These are phyloP conservation scores for Tenthredo mesomela DNA, from an alignment of 2,888 invertebrate genomes.

Conservation along the genomic window DNA sequence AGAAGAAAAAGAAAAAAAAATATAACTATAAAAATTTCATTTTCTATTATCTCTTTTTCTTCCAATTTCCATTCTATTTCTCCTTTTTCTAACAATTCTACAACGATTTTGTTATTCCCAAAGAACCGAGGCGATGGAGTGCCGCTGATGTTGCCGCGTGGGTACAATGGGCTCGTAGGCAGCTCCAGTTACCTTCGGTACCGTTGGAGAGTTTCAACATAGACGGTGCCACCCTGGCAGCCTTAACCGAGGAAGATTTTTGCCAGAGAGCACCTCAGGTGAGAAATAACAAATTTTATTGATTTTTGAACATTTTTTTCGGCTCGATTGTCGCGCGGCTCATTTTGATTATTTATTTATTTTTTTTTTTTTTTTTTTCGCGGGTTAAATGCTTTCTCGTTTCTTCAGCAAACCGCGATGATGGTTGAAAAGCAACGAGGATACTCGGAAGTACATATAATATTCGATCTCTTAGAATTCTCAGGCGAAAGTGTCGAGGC, in stretches of 20 bases:
- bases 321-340: background rate
- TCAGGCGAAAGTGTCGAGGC: conserved; percentile 16
- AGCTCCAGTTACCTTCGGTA: conserved; percentile 88
- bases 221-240: conserved; percentile 88
- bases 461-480: background rate
- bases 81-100: background rate
- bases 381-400: background rate
- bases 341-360: background rate
- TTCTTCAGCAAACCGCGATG: background rate
- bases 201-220: conserved; percentile 89
- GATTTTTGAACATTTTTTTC: background rate
- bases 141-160: conserved; percentile 91
- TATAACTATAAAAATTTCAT: too few relatives aligned
- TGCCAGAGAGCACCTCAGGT: conserved; percentile 91
- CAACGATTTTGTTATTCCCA: conserved; percentile 62
- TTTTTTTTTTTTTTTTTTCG: background rate
- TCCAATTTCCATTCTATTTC: background rate
- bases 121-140: conserved; percentile 95
- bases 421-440: background rate
- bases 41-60: background rate
- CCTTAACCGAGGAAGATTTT: conserved; percentile 92
- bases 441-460: background rate
- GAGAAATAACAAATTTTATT: conserved; percentile 65
- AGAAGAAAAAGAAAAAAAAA: too few relatives aligned
- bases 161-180: conserved; percentile 92